phyloP scores from a whole-genome alignment of 92 coral and sea anemone genomes.

The Actinernus sp. region DNA sequence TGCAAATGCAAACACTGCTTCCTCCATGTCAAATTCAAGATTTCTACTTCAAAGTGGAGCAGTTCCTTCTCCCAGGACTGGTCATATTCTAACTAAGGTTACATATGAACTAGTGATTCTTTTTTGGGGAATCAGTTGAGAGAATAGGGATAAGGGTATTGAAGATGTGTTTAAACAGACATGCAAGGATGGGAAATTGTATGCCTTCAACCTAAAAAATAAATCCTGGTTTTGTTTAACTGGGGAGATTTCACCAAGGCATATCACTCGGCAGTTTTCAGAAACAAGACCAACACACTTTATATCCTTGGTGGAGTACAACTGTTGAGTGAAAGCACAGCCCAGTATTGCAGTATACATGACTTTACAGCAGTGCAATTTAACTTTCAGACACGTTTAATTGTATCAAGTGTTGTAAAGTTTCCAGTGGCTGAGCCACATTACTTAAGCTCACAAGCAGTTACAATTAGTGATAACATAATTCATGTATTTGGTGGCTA shows the following conservation, averaged over 20 bases:
- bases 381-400: not conserved
- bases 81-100: conserved; percentile 18
- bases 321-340: conserved; percentile 8
- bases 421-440: conserved; percentile 1
- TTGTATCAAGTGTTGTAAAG: not conserved
- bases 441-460: conserved; percentile 19
- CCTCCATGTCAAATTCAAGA: not conserved
- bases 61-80: conserved; percentile 33
- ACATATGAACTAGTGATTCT: conserved; percentile 1
- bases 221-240: conserved; percentile 4
- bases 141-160: conserved; percentile 28
- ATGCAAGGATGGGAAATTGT: conserved; percentile 23
- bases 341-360: conserved; percentile 5
- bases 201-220: conserved; percentile 4
- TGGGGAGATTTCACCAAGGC: conserved; percentile 14
- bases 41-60: conserved; percentile 7
- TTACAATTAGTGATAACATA: conserved; percentile 19
- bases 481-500: conserved; percentile 50
- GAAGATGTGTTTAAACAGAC: conserved; percentile 25
- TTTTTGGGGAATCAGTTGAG: conserved; percentile 16
- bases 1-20: not conserved
- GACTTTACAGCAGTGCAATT: conserved; percentile 11
- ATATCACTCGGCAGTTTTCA: conserved; percentile 17
- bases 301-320: conserved; percentile 17
- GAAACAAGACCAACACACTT: not conserved